Evolutionary conservation across 1,140 invertebrate species (phyloP), one percentile per base, ranked within the genome.

Genomic region (Ips nitidus): DNA sequence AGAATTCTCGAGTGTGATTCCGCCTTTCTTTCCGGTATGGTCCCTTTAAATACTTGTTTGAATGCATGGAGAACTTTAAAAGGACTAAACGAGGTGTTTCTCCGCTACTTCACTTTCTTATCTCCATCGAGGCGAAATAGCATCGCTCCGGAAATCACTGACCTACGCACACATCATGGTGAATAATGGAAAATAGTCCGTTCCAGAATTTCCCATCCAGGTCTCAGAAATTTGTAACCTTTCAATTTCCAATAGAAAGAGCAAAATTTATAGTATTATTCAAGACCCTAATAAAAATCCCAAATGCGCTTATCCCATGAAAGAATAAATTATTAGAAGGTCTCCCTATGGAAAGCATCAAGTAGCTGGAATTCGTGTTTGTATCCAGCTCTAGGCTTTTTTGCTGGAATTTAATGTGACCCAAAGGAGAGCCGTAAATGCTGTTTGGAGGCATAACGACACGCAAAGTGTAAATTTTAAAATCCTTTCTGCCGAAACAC

Each of bases 301-400:
- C 40, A 58, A 70, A 70, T 64, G 61, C 55, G 53, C 56, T 59
- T 63, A 70, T 70, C 68, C 68, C 68, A 70, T 70, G 68, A 59
- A 69, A 70, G 61, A 70, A 70, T 70, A 70, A 70, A 70, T 70
- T 70, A 70, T 70, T 62, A 66, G 64, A 68, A 60, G 68, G 68
- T 70, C 52, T 70, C 68, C 68, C 68, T 64, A 70, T 52, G 68
- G 68, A 70, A 36, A 52, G 55, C 61, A 70, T 70, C 68, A 70
- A 64, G 61, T 70, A 70, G 68, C 68, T 61, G 57, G 61, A 70
- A 70, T 64, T 70, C 68, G 60, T 70, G 61, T 64, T 64, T 64
- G 68, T 70, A 64, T 64, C 68, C 60, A 41, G 68, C 53, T 70
- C 45, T 47, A 57, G 68, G 59, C 36, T 70, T 69, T 69, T 70